A percentile compares a stretch with the other conserved stretches of the same genome.
Conservation (phyloP, 2,797 vertebrate genomes). For the Tinamus major region DNA sequence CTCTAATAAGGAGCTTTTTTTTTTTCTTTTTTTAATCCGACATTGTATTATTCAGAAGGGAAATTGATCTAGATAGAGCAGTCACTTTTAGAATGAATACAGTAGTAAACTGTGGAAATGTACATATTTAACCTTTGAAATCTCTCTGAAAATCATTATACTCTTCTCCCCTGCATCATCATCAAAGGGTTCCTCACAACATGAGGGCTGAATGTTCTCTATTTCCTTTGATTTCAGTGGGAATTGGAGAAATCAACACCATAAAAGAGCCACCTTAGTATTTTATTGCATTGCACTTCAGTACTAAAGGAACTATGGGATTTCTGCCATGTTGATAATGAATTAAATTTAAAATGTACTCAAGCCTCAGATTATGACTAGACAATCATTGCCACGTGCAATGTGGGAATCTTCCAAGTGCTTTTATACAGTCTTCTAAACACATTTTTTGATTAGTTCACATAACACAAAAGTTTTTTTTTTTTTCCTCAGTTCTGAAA, state of each 20-base stretch:
- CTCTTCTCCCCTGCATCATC: background rate
- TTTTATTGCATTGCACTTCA: background rate
- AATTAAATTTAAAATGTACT: conserved; percentile 5
- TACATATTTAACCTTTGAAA: conserved; percentile 19
- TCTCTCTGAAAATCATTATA: background rate
- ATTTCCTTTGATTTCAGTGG: conserved; percentile 1
- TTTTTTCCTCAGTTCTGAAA: conserved; percentile 57
- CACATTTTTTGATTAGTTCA: conserved; percentile 50
- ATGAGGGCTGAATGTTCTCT: background rate
- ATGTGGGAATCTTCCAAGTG: conserved; percentile 32
- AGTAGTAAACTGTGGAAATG: background rate
- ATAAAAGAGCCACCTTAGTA: background rate
- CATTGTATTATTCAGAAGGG: background rate
- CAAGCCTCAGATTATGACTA: conserved; percentile 23
- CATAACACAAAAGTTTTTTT: conserved; percentile 19
- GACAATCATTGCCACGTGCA: conserved; percentile 40
- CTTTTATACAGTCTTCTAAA: conserved; percentile 58
- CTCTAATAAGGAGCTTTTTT: background rate
- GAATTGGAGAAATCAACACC: background rate
- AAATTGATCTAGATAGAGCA: background rate
- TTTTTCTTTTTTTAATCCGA: background rate
- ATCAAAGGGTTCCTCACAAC: background rate
- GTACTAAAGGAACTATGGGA: background rate
- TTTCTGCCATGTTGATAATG: background rate
- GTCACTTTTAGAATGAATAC: conserved; percentile 4